A percentile compares a stretch with the other conserved stretches of the same genome.
Evolutionary conservation across 2,113 vertebrate species (phyloP).

Genomic region (Irena cyanogastra): DNA sequence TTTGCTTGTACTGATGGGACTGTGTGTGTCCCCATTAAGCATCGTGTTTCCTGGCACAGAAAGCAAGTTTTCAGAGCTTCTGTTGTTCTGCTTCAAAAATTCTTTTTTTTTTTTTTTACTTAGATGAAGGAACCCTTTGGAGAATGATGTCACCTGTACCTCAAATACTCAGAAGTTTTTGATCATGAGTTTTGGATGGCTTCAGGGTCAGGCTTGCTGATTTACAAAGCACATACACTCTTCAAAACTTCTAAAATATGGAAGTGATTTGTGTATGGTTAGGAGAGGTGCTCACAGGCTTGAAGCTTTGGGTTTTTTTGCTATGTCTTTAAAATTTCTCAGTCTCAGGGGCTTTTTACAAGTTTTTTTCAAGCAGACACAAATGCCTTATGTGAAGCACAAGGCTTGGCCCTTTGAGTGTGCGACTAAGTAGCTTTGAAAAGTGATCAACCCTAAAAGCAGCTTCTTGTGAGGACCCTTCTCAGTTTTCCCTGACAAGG

Average conservation of each 20-base stretch:
- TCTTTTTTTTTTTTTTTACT: background rate
- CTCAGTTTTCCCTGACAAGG: background rate
- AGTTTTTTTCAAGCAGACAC: background rate
- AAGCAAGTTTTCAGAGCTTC: background rate
- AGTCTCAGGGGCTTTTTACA: background rate
- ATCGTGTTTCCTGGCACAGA: background rate
- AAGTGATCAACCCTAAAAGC: background rate
- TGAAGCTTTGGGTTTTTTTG: background rate
- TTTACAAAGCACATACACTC: background rate
- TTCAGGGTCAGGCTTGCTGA: slow-evolving; percentile 8
- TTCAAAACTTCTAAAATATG: slow-evolving; percentile 29
- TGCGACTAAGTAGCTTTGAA: background rate
- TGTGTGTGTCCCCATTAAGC: background rate
- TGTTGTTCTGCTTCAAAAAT: slow-evolving; percentile 22
- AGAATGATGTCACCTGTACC: background rate
- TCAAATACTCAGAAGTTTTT: slow-evolving; percentile 30
- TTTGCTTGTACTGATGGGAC: background rate
- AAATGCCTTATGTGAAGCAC: background rate
- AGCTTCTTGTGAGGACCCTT: background rate
- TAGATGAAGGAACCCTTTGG: slow-evolving; percentile 17
- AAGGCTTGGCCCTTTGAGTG: background rate
- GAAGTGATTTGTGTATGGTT: background rate
- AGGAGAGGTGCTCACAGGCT: background rate
- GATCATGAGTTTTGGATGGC: slow-evolving; percentile 27
- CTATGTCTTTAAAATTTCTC: background rate